These are phyloP conservation scores for Maconellicoccus hirsutus DNA, from an alignment of 1,140 invertebrate genomes.

Conservation along the genomic window DNA sequence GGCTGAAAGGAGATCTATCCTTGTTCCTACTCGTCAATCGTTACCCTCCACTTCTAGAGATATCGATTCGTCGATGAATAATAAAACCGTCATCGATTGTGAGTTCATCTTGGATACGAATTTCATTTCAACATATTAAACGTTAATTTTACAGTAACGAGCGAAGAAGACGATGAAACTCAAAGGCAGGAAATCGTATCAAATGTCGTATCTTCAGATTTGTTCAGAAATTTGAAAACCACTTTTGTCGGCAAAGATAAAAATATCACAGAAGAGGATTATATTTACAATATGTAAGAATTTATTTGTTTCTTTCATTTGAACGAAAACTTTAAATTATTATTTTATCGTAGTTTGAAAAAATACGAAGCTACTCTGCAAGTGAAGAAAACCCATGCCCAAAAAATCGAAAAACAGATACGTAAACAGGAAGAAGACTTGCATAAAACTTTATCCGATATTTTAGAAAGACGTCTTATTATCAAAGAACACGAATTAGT, in stretches of 20 bases:
- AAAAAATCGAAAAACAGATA: neutral
- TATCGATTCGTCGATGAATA: too few relatives aligned
- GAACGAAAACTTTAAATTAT: too few relatives aligned
- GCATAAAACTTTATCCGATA: neutral
- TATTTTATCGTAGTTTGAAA: neutral
- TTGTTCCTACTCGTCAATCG: too few relatives aligned
- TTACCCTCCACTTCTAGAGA: too few relatives aligned
- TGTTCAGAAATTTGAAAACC: neutral
- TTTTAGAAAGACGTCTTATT: neutral
- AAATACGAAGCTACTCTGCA: neutral
- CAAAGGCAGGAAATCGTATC: neutral
- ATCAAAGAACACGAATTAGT: neutral
- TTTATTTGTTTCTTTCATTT: neutral
- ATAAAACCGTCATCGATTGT: too few relatives aligned
- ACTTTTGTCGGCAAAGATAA: neutral
- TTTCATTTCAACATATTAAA: too few relatives aligned
- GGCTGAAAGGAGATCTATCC: too few relatives aligned
- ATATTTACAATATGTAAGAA: neutral
- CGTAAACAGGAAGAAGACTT: neutral
- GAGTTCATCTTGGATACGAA: too few relatives aligned
- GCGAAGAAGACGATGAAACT: neutral
- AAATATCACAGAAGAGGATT: neutral
- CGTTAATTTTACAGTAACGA: slow-evolving; percentile 12
- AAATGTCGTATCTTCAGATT: neutral
- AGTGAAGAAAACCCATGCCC: neutral